A percentile compares a stretch with the other conserved stretches of the same genome.
These are phyloP conservation scores for Psammodynastes pulverulentus DNA, from an alignment of 2,113 vertebrate genomes.

Conservation along the genomic window DNA sequence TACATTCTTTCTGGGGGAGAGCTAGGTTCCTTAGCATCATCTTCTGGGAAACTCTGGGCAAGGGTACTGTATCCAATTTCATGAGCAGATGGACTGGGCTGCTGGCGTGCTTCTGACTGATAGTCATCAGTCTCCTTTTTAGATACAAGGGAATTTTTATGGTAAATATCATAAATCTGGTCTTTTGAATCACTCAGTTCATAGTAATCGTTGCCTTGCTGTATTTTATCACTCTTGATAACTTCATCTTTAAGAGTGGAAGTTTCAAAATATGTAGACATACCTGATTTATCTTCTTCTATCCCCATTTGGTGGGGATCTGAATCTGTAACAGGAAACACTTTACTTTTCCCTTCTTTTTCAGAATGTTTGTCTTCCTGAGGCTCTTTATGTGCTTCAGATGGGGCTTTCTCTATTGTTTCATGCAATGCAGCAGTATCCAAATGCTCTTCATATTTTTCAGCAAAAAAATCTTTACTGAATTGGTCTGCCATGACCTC, in stretches of 20 bases:
- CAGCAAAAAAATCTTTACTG: constrained; percentile 43
- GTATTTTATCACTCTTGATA: constrained; percentile 59
- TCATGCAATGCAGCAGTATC: constrained; percentile 29
- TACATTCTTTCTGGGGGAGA: constrained; percentile 76
- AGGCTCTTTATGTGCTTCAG: constrained; percentile 44
- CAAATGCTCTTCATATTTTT: constrained; percentile 36
- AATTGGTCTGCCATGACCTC: constrained; percentile 26
- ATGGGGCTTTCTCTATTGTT: constrained; percentile 37
- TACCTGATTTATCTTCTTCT: constrained; percentile 87
- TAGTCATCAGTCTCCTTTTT: constrained; percentile 63
- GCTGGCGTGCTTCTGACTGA: constrained; percentile 45
- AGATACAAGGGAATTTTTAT: constrained; percentile 45
- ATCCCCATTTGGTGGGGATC: constrained; percentile 55
- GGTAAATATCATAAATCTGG: constrained; percentile 61
- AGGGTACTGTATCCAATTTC: constrained; percentile 85
- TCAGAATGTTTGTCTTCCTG: constrained; percentile 55
- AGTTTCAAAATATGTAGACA: constrained; percentile 99
- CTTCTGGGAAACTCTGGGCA: constrained; percentile 70
- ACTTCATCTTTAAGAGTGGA: constrained; percentile 83
- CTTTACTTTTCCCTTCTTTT: constrained; percentile 46
- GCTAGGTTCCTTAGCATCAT: constrained; percentile 70
- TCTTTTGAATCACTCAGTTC: constrained; percentile 88
- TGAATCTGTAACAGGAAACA: constrained; percentile 10
- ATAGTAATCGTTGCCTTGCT: constrained; percentile 87
- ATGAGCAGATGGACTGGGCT: constrained; percentile 54